Evolutionary conservation across 2,797 vertebrate species (phyloP).

Genomic region (Carapus acus): DNA sequence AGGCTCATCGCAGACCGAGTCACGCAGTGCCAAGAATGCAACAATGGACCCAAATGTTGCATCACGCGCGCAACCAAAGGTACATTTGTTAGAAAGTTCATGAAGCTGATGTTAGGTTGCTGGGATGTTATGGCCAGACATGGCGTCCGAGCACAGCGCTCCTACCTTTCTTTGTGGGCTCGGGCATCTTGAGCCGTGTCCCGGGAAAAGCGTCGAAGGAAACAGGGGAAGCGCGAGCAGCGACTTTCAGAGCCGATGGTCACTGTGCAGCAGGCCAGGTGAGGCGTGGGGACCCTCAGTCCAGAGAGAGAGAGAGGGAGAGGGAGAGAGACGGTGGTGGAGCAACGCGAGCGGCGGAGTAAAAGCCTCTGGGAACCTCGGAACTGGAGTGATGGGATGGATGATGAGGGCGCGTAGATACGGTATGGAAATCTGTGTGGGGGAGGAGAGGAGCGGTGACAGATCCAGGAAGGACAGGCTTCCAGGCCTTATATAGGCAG

Average conservation of each 20-base stretch:
- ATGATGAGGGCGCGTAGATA: slow-evolving; percentile 53
- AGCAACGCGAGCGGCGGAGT: slow-evolving; percentile 15
- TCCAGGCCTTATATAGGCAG: slow-evolving; percentile 83
- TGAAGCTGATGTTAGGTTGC: slow-evolving; percentile 12
- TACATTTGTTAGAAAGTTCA: neutral
- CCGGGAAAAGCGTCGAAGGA: slow-evolving; percentile 58
- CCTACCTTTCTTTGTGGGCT: slow-evolving; percentile 92
- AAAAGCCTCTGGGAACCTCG: slow-evolving; percentile 48
- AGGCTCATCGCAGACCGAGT: slow-evolving; percentile 34
- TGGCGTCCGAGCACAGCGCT: slow-evolving; percentile 6
- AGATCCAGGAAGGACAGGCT: slow-evolving; percentile 78
- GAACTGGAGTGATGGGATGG: slow-evolving; percentile 60
- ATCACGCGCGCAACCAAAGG: neutral
- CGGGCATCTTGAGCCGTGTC: slow-evolving; percentile 86
- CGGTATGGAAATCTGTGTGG: slow-evolving; percentile 64
- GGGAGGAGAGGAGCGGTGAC: slow-evolving; percentile 71
- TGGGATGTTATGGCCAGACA: slow-evolving; percentile 5
- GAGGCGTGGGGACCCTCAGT: slow-evolving; percentile 34
- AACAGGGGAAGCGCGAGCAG: slow-evolving; percentile 37
- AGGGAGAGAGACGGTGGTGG: slow-evolving; percentile 26
- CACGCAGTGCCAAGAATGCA: slow-evolving; percentile 21
- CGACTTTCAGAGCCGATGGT: slow-evolving; percentile 33
- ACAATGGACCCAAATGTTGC: slow-evolving; percentile 5
- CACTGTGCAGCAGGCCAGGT: slow-evolving; percentile 23
- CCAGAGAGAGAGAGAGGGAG: slow-evolving; percentile 47